Conservation (phyloP, 2,888 invertebrate species). For the Tanytarsus gracilentus region DNA sequence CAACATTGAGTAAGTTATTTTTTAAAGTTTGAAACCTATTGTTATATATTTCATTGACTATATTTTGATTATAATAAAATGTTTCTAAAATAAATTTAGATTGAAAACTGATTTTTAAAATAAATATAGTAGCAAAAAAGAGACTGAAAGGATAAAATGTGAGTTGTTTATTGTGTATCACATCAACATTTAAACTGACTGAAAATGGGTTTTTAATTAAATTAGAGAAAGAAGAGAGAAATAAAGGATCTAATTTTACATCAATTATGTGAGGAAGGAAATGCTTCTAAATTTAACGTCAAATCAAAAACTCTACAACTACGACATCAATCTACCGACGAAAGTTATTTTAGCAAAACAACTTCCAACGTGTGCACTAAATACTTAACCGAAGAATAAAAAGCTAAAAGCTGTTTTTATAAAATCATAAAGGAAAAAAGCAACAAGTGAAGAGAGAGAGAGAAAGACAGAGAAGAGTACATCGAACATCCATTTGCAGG, state of each 20-base stretch:
- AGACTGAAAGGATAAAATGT: conserved; percentile 20
- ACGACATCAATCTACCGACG: too few relatives aligned
- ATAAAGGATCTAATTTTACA: too few relatives aligned
- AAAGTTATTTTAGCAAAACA: too few relatives aligned
- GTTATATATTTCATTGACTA: neutral
- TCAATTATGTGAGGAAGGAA: too few relatives aligned
- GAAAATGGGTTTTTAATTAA: too few relatives aligned
- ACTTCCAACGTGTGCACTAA: too few relatives aligned
- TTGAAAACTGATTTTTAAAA: conserved; percentile 7
- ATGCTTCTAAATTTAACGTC: too few relatives aligned
- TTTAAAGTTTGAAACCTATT: neutral
- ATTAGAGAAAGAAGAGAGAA: too few relatives aligned
- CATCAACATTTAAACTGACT: conserved; percentile 16
- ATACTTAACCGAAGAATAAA: too few relatives aligned
- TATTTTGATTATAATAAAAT: neutral
- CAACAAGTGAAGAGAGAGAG: neutral
- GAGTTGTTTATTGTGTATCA: conserved; percentile 17
- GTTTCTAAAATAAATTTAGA: neutral
- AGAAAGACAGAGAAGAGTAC: neutral
- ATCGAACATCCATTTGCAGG: neutral
- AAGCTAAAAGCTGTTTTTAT: too few relatives aligned
- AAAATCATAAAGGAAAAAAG: too few relatives aligned
- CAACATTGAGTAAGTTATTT: conserved; percentile 16
- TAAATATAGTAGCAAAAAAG: conserved; percentile 22
- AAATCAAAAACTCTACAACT: too few relatives aligned